Conservation (phyloP, 2,113 vertebrate genomes). For the Bagarius yarrelli region DNA sequence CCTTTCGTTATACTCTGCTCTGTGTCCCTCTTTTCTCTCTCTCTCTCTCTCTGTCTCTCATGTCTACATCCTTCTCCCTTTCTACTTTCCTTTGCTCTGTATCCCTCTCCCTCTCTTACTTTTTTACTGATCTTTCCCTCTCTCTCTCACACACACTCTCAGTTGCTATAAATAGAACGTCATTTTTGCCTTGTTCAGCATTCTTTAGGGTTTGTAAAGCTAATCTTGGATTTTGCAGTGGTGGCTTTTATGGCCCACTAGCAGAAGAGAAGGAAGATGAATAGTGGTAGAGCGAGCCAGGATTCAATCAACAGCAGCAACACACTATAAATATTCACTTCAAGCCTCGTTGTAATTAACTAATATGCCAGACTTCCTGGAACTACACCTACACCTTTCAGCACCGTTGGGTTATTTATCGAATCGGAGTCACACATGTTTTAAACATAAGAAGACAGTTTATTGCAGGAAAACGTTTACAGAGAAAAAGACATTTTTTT, state of each 20-base stretch:
- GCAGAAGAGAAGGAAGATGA: slow-evolving; percentile 39
- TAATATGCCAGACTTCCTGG: slow-evolving; percentile 25
- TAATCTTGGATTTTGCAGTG: slow-evolving; percentile 39
- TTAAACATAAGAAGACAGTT: not conserved
- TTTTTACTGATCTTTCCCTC: not conserved
- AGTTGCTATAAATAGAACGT: slow-evolving; percentile 43
- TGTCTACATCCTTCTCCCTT: slow-evolving; percentile 1
- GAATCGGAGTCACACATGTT: not conserved
- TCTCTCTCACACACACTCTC: slow-evolving; percentile 10
- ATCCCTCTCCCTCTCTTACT: slow-evolving; percentile 9
- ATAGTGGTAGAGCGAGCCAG: slow-evolving; percentile 26
- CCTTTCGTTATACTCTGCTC: not conserved
- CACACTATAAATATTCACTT: slow-evolving; percentile 42
- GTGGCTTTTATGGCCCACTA: slow-evolving; percentile 32
- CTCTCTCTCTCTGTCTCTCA: not conserved
- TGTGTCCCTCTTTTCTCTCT: not conserved
- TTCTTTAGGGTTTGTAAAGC: slow-evolving; percentile 39
- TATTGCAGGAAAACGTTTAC: not conserved
- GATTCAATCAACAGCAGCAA: slow-evolving; percentile 40
- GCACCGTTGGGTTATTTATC: slow-evolving; percentile 5
- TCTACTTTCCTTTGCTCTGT: not conserved
- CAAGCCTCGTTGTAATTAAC: slow-evolving; percentile 25
- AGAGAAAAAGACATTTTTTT: not conserved
- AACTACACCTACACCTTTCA: not conserved
- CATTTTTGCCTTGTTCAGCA: slow-evolving; percentile 47